These are phyloP conservation scores for Nymphalis c-album DNA, from an alignment of 2,888 invertebrate species.

Conservation along the genomic window DNA sequence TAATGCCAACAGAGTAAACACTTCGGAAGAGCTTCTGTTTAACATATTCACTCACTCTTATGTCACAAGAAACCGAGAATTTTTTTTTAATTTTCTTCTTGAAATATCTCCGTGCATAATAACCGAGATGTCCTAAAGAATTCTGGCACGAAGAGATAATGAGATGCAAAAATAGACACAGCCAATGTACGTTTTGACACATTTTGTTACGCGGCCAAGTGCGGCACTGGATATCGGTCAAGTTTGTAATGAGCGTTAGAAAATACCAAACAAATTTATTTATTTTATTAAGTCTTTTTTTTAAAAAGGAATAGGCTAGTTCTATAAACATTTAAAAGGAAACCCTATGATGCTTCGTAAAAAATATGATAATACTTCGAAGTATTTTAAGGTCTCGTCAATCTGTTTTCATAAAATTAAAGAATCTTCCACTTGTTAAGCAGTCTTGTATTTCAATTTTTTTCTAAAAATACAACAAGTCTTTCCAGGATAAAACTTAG, in stretches of 20 bases:
- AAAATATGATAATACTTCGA: too few relatives aligned
- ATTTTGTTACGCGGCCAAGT: slow-evolving; percentile 49
- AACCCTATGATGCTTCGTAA: too few relatives aligned
- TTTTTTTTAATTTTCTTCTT: slow-evolving; percentile 30
- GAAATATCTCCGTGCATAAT: slow-evolving; percentile 31
- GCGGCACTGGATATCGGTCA: slow-evolving; percentile 47
- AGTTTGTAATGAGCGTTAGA: slow-evolving; percentile 38
- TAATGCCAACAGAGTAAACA: slow-evolving; percentile 15
- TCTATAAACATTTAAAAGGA: too few relatives aligned
- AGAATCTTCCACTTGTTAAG: too few relatives aligned
- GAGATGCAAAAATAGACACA: slow-evolving; percentile 47
- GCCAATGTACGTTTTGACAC: slow-evolving; percentile 47
- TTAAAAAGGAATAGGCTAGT: background rate
- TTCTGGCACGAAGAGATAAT: slow-evolving; percentile 47
- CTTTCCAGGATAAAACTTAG: too few relatives aligned
- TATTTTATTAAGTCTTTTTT: background rate
- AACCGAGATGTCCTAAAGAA: slow-evolving; percentile 41
- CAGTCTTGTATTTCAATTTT: too few relatives aligned
- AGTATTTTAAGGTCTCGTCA: too few relatives aligned
- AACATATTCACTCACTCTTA: slow-evolving; percentile 20
- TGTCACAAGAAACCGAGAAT: slow-evolving; percentile 8
- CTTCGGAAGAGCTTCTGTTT: slow-evolving; percentile 11
- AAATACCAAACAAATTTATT: slow-evolving; percentile 8
- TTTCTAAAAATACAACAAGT: too few relatives aligned
- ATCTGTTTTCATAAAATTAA: too few relatives aligned